A percentile compares a stretch with the other conserved stretches of the same genome.
These are phyloP conservation scores for Carcina quercana DNA, from an alignment of 2,888 invertebrate genomes.

Conservation along the genomic window DNA sequence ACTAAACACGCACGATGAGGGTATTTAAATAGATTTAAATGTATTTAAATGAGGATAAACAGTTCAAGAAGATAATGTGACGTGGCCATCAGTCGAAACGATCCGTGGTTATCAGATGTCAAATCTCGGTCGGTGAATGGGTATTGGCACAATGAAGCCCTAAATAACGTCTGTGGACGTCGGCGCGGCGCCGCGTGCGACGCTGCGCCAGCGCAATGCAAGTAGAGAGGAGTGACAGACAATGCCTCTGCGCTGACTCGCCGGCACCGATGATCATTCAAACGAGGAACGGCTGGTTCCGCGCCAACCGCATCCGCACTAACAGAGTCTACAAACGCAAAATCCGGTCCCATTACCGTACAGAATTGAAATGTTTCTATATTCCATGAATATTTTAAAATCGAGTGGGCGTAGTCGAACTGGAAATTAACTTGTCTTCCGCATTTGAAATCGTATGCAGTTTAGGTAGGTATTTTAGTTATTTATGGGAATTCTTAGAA, in stretches of 20 bases:
- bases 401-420: no score
- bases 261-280: slow-evolving; percentile 39
- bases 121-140: slow-evolving; percentile 52
- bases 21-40: slow-evolving; percentile 13
- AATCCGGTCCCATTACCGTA: slow-evolving; percentile 22
- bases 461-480: background rate
- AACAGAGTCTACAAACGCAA: slow-evolving; percentile 44
- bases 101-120: slow-evolving; percentile 55
- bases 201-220: slow-evolving; percentile 37
- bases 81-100: slow-evolving; percentile 59
- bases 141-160: slow-evolving; percentile 61
- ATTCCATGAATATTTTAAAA: slow-evolving; percentile 4
- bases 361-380: slow-evolving; percentile 12
- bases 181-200: slow-evolving; percentile 62
- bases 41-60: slow-evolving; percentile 15
- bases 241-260: slow-evolving; percentile 55
- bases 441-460: no score
- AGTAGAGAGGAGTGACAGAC: slow-evolving; percentile 55
- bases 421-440: no score
- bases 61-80: slow-evolving; percentile 45
- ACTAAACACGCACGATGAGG: slow-evolving; percentile 48
- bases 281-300: slow-evolving; percentile 18
- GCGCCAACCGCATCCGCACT: slow-evolving; percentile 42
- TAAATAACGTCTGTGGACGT: slow-evolving; percentile 63
- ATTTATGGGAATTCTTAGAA: background rate